Conservation (phyloP, 2,113 vertebrate species). For the Campylomormyrus numenius region DNA sequence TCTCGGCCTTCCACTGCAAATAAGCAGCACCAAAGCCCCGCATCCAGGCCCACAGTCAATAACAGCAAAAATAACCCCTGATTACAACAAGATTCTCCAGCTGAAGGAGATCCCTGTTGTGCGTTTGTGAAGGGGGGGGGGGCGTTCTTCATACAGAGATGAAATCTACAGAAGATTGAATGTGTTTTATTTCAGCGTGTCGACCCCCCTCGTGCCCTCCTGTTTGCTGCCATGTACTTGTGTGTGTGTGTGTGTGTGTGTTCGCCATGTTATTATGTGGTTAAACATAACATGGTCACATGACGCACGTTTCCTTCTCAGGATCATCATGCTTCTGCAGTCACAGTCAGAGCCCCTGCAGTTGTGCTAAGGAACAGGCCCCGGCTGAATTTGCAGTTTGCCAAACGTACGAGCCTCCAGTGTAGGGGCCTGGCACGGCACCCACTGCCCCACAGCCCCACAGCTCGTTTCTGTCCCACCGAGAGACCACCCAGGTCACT, state of each 20-base stretch:
- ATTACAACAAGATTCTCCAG: conserved; percentile 7
- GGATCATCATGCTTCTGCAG: not conserved
- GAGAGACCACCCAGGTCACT: not conserved
- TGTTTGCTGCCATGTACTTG: not conserved
- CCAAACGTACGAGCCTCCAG: not conserved
- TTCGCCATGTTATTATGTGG: not conserved
- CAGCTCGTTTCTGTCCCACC: not conserved
- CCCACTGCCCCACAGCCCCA: not conserved
- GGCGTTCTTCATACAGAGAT: not conserved
- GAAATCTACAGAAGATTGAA: not conserved
- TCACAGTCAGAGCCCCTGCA: not conserved
- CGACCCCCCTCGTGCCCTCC: not conserved
- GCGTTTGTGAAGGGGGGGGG: not conserved
- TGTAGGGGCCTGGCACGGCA: not conserved
- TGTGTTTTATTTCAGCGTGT: not conserved
- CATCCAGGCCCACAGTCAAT: conserved; percentile 6
- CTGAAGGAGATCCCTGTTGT: not conserved
- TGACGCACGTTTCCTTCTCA: not conserved
- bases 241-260: not conserved
- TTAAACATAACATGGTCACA: not conserved
- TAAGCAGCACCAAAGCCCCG: not conserved
- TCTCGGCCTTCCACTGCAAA: conserved; percentile 9
- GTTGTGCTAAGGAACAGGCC: not conserved
- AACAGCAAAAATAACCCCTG: conserved; percentile 5
- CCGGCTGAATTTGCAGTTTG: not conserved